phyloP scores from a whole-genome alignment of 2,113 vertebrate species.

The Oriolus oriolus region DNA sequence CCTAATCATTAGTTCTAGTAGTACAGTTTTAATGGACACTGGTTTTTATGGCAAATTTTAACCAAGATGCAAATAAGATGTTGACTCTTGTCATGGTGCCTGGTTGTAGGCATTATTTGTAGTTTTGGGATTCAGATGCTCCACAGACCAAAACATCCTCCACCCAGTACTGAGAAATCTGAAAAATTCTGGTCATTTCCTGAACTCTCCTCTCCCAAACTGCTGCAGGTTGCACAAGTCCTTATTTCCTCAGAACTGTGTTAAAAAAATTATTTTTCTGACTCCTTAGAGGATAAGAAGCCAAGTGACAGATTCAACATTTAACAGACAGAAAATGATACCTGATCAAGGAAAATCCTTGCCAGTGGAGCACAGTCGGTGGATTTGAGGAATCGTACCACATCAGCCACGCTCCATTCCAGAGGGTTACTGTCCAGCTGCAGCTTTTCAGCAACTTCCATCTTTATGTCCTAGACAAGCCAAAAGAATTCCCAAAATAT shows the following conservation, averaged over 20 bases:
- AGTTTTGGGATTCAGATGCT: neutral
- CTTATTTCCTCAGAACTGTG: neutral
- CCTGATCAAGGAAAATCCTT: slow-evolving; percentile 95
- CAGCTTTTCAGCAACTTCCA: slow-evolving; percentile 86
- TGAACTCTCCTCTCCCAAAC: neutral
- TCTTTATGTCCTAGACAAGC: slow-evolving; percentile 74
- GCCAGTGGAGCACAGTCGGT: slow-evolving; percentile 95
- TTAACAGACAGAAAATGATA: slow-evolving; percentile 47
- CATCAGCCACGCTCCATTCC: slow-evolving; percentile 93
- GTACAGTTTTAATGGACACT: neutral
- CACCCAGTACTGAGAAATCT: neutral
- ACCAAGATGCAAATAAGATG: neutral
- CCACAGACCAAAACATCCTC: neutral
- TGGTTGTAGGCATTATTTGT: neutral
- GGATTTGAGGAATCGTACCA: slow-evolving; percentile 93
- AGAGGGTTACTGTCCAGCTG: slow-evolving; percentile 93
- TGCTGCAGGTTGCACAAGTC: rapidly evolving
- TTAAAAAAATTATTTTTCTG: neutral
- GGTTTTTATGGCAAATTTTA: neutral
- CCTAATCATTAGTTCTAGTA: neutral
- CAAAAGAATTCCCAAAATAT: neutral
- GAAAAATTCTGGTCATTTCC: neutral
- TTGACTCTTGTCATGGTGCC: neutral
- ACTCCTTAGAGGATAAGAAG: neutral
- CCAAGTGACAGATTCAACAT: neutral